Base-by-base conservation (phyloP, 2,888 invertebrate genomes). In the Papilio gigon region DNA sequence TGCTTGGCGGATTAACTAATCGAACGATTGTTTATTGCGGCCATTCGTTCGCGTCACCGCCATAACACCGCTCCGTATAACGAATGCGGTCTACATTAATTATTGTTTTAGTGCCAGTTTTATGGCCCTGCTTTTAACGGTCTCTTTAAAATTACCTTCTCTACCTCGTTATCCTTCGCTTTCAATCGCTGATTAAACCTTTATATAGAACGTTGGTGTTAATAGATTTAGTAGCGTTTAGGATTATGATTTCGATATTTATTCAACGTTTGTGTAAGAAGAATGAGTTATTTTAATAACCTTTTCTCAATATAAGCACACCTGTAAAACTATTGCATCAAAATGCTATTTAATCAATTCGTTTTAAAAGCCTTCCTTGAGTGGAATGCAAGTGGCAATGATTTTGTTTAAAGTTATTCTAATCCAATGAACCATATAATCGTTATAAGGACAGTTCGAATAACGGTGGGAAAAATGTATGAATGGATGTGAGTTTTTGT, bases 401-500 rank as follows among this genome's bases (percentile, higher is more conserved):
- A 50, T 64, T 59, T 60, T 65, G 59, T 68, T 53, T 33, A 30
- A 25, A 60, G 40, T 69, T 62, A 69, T 70, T 66, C 56, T 73
- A 71, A 72, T 72, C 72, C 74, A 75, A 73, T 74, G 72, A 68
- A 66, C 68, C 71, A 63, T 69, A 71, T 75, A 76, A 76, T 76
- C 76, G 77, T 77, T 73, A 78, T 80, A 82, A 81, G 84, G 87
- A 87, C 87, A 85, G 89, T 86, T 84, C 77, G 72, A 78, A 71
- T 72, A 75, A 74, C 76, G 78, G 75, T 80, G 80, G 80, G 77
- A 81, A 86, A 90, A 88, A 89, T 82, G 71, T 80, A 86, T 90
- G 89, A 90, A 90, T 89, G 90, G 85, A 87, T 86, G 85, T 84
- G 76, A 84, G 86, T 91, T 92, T 92, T 92, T 91, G 90, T 92